phyloP scores from a whole-genome alignment of 2,797 vertebrate genomes.

The Protosalanx chinensis region DNA sequence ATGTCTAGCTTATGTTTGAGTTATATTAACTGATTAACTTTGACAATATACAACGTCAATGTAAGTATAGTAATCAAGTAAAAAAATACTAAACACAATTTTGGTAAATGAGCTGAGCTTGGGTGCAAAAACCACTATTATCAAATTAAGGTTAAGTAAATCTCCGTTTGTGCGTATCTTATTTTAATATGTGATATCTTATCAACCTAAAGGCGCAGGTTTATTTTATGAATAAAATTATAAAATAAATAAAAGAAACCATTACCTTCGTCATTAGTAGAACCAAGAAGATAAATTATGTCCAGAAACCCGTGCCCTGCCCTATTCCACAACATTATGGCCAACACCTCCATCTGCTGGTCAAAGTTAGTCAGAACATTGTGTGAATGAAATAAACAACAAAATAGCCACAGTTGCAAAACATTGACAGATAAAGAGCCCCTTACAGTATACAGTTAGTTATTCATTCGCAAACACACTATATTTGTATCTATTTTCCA shows the following conservation, averaged over 20 bases:
- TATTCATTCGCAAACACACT: too few relatives aligned
- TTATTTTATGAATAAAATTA: background rate
- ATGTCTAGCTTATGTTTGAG: background rate
- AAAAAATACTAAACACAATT: background rate
- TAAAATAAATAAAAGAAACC: background rate
- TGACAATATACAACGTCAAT: background rate
- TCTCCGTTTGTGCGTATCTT: too few relatives aligned
- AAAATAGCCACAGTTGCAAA: too few relatives aligned
- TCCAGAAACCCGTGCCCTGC: conserved; percentile 37
- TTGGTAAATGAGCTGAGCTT: background rate
- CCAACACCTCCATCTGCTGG: conserved; percentile 69
- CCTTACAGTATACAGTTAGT: too few relatives aligned
- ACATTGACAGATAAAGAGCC: too few relatives aligned
- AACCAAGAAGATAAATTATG: background rate
- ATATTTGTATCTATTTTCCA: too few relatives aligned
- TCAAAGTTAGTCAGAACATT: background rate
- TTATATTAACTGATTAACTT: background rate
- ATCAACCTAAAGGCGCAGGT: background rate
- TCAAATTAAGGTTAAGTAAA: too few relatives aligned
- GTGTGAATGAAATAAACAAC: background rate
- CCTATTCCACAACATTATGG: conserved; percentile 45
- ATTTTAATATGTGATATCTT: too few relatives aligned
- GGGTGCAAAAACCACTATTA: too few relatives aligned
- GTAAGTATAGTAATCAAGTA: background rate
- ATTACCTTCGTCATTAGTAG: background rate